Conservation (phyloP, 2,113 vertebrate species). For the Nerophis ophidion region DNA sequence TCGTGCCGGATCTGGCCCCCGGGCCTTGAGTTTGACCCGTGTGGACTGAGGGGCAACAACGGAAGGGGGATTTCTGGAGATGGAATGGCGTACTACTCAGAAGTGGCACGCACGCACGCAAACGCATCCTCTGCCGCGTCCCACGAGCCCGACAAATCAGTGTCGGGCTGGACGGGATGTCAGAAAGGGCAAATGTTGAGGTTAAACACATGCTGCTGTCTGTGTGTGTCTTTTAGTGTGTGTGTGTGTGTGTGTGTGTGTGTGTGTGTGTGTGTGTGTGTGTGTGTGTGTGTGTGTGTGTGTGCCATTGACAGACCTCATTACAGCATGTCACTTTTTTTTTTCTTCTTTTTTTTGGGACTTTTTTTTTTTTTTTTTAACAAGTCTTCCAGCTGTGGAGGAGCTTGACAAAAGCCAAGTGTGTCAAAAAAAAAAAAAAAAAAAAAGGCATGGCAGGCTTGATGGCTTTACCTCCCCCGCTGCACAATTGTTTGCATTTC, state of each 20-base stretch:
- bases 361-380: neutral
- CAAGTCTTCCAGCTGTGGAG: conserved; percentile 49
- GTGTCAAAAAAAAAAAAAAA: conserved; percentile 34
- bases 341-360: neutral
- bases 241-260: conserved; percentile 26
- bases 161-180: conserved; percentile 59
- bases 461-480: conserved; percentile 32
- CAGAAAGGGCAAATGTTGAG: conserved; percentile 60
- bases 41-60: conserved; percentile 10
- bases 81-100: conserved; percentile 30
- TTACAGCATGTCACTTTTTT: conserved; percentile 52
- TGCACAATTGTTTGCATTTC: conserved; percentile 15
- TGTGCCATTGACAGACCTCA: conserved; percentile 46
- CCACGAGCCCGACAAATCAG: conserved; percentile 65
- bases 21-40: too few relatives aligned
- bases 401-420: conserved; percentile 47
- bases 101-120: conserved; percentile 15
- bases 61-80: conserved; percentile 37
- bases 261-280: conserved; percentile 27
- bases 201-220: conserved; percentile 61
- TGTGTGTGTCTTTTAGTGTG: conserved; percentile 13
- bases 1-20: too few relatives aligned
- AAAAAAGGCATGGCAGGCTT: conserved; percentile 29
- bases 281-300: conserved; percentile 23
- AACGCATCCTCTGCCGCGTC: conserved; percentile 30